Percentiles rank a stretch among this genome's conserved stretches.
These are phyloP conservation scores for Andrena chrysosceles DNA, from an alignment of 2,888 invertebrate species.

Conservation along the genomic window DNA sequence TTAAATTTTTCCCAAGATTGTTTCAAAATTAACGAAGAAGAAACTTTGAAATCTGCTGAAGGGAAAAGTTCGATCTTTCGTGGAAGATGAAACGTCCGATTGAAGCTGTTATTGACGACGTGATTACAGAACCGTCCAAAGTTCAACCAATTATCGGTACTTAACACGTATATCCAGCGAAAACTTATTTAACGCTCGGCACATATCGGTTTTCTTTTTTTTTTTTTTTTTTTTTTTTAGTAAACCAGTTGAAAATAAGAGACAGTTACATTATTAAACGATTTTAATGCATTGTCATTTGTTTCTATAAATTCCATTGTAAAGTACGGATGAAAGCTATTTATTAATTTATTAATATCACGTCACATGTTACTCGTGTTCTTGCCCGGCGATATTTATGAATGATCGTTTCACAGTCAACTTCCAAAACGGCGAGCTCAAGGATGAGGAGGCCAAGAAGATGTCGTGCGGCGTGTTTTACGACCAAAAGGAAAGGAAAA, in stretches of 20 bases:
- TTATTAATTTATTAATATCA: background rate
- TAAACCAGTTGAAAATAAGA: background rate
- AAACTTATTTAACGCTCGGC: background rate
- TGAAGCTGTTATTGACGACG: slow-evolving; percentile 78
- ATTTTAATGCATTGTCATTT: background rate
- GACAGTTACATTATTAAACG: background rate
- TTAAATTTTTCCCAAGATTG: background rate
- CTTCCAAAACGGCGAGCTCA: slow-evolving; percentile 81
- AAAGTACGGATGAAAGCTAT: background rate
- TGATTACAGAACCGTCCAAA: slow-evolving; percentile 75
- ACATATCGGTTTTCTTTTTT: background rate
- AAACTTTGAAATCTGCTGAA: background rate
- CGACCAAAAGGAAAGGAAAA: slow-evolving; percentile 73
- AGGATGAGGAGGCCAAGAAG: slow-evolving; percentile 77
- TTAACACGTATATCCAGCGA: slow-evolving; percentile 21
- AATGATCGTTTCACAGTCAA: slow-evolving; percentile 71
- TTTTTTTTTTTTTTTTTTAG: background rate
- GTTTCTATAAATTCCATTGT: background rate
- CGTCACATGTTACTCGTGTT: background rate
- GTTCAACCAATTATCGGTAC: slow-evolving; percentile 82
- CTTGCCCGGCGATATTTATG: background rate
- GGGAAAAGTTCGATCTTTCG: background rate
- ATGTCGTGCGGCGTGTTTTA: slow-evolving; percentile 79
- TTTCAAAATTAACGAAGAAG: background rate
- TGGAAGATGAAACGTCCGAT: slow-evolving; percentile 72